Conservation (phyloP, 1,140 invertebrate species). For the Probaryconus sp. region DNA sequence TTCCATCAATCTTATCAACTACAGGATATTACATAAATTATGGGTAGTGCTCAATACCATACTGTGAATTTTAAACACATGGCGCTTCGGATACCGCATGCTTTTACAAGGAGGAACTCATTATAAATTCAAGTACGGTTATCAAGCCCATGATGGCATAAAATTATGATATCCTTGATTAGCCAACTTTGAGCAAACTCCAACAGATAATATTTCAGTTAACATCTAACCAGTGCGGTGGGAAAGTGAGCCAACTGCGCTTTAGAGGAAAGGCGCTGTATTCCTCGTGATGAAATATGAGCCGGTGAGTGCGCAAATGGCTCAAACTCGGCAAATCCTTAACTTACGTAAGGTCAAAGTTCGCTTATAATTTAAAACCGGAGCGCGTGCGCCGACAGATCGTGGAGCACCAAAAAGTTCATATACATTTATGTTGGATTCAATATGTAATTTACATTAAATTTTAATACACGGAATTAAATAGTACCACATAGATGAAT, state of each 20-base stretch:
- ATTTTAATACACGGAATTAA: too few species aligned
- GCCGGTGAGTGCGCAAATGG: conserved; percentile 36
- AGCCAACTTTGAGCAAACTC: conserved; percentile 27
- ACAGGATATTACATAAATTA: too few species aligned
- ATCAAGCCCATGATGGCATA: background rate
- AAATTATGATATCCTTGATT: conserved; percentile 29
- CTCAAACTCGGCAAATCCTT: conserved; percentile 38
- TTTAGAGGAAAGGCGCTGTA: conserved; percentile 34
- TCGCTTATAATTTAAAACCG: conserved; percentile 42
- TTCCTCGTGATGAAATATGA: conserved; percentile 59
- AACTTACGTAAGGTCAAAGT: conserved; percentile 44
- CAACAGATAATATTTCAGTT: conserved; percentile 52
- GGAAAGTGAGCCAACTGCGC: conserved; percentile 51
- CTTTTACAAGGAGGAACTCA: too few species aligned
- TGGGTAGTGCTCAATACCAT: too few species aligned
- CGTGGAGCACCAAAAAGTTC: too few species aligned
- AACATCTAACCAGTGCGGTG: conserved; percentile 29
- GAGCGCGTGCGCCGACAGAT: conserved; percentile 1
- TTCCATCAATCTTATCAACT: too few species aligned
- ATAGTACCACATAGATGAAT: too few species aligned
- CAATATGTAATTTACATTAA: too few species aligned
- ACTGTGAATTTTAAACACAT: too few species aligned
- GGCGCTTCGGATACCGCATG: too few species aligned
- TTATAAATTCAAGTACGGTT: too few species aligned
- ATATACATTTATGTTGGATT: too few species aligned